These are phyloP conservation scores for Ashinkailepas kermadecensis DNA, from an alignment of 2,888 invertebrate species.

Conservation along the genomic window DNA sequence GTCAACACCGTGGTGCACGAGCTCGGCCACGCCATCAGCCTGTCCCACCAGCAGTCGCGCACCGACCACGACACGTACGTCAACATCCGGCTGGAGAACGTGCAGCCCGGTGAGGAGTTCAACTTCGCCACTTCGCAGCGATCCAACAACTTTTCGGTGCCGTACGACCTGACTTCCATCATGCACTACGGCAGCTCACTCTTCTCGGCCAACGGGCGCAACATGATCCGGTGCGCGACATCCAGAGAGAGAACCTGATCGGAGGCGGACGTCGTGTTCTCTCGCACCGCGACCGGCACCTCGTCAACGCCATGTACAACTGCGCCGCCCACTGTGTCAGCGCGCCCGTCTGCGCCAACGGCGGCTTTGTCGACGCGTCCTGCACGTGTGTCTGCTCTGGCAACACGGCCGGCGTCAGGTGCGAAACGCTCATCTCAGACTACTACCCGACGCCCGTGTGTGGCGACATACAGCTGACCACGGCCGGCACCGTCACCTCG, in stretches of 20 bases:
- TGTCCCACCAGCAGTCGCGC: conserved; percentile 26
- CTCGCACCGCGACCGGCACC: conserved; percentile 25
- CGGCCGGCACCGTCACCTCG: neutral
- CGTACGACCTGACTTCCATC: conserved; percentile 27
- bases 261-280: neutral
- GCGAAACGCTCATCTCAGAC: conserved; percentile 3
- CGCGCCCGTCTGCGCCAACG: conserved; percentile 2
- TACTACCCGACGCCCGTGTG: conserved; percentile 14
- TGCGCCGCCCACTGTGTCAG: conserved; percentile 7
- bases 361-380: conserved; percentile 17
- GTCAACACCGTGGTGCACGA: conserved; percentile 25
- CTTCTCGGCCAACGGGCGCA: conserved; percentile 15
- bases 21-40: conserved; percentile 22
- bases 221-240: conserved; percentile 11
- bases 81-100: conserved; percentile 23
- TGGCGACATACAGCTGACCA: neutral
- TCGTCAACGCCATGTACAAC: conserved; percentile 24
- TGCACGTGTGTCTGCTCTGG: conserved; percentile 26
- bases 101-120: neutral
- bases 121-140: neutral
- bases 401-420: conserved; percentile 16
- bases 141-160: conserved; percentile 7
- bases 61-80: conserved; percentile 25
- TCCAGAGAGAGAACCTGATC: conserved; percentile 20
- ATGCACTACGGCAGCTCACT: conserved; percentile 26